phyloP scores from a whole-genome alignment of 2,797 vertebrate genomes.

The Onychomys leucogaster region DNA sequence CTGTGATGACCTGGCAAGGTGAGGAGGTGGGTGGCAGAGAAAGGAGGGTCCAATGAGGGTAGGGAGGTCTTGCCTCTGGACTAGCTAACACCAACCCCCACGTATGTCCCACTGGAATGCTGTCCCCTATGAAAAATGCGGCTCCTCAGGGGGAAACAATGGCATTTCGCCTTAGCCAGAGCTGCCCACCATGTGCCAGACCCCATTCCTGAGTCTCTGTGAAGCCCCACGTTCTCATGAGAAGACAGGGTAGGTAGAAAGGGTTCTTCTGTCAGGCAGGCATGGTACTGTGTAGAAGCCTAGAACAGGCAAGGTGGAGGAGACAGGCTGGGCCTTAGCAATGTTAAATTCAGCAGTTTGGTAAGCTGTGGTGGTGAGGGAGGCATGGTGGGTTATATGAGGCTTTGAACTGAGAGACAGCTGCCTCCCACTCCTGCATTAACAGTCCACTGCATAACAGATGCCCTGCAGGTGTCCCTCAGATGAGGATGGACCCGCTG shows the following conservation, averaged over 20 bases:
- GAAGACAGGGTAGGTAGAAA: not conserved
- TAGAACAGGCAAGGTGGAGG: not conserved
- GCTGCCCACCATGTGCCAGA: not conserved
- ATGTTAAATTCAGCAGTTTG: not conserved
- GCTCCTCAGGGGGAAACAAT: not conserved
- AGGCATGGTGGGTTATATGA: not conserved
- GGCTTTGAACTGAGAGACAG: not conserved
- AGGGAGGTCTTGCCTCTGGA: not conserved
- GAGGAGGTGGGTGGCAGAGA: not conserved
- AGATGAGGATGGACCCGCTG: not conserved
- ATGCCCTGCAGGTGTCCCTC: not conserved
- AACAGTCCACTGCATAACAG: no score
- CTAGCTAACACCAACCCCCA: not conserved
- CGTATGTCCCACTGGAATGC: not conserved
- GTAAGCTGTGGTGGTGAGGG: not conserved
- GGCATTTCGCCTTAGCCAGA: not conserved
- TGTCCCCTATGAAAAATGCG: not conserved
- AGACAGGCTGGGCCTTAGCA: no score
- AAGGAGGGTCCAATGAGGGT: no score
- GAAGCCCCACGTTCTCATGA: not conserved
- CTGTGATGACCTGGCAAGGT: constrained; percentile 92
- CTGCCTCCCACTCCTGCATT: not conserved
- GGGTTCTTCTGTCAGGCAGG: not conserved
- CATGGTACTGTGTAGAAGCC: not conserved
- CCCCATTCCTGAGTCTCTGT: not conserved